phyloP scores from a whole-genome alignment of 2,888 invertebrate genomes.

The Bimastos eiseni region DNA sequence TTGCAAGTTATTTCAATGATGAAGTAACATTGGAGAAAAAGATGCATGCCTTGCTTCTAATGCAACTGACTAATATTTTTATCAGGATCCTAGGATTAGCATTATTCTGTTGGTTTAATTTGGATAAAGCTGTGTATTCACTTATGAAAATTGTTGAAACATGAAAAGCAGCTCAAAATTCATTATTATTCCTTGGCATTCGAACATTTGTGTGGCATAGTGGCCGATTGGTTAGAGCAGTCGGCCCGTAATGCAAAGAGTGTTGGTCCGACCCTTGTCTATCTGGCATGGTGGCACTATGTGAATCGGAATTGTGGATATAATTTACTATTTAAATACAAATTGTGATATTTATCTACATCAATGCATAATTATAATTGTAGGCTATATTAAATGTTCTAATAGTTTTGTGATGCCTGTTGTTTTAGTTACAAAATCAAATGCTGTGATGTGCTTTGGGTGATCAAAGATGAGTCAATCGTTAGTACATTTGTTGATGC shows the following conservation, averaged over 20 bases:
- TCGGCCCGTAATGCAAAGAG: too few relatives aligned
- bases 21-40: not conserved
- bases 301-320: not conserved
- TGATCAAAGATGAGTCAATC: slow-evolving; percentile 87
- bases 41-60: not conserved
- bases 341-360: not conserved
- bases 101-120: not conserved
- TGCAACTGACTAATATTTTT: not conserved
- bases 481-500: slow-evolving; percentile 92
- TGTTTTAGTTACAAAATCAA: slow-evolving; percentile 74
- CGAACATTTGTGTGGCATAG: too few relatives aligned
- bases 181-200: too few relatives aligned
- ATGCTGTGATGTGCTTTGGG: slow-evolving; percentile 86
- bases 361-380: not conserved
- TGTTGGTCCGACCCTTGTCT: too few relatives aligned
- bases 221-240: too few relatives aligned
- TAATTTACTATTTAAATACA: not conserved
- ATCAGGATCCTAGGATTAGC: not conserved
- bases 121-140: not conserved
- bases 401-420: slow-evolving; percentile 19
- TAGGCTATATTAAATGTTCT: not conserved
- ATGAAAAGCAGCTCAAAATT: too few relatives aligned
- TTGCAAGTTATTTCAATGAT: not conserved
- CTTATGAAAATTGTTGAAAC: too few relatives aligned
- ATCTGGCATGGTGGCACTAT: not conserved